These are phyloP conservation scores for Bombus confusus DNA, from an alignment of 1,140 invertebrate genomes.

Conservation along the genomic window DNA sequence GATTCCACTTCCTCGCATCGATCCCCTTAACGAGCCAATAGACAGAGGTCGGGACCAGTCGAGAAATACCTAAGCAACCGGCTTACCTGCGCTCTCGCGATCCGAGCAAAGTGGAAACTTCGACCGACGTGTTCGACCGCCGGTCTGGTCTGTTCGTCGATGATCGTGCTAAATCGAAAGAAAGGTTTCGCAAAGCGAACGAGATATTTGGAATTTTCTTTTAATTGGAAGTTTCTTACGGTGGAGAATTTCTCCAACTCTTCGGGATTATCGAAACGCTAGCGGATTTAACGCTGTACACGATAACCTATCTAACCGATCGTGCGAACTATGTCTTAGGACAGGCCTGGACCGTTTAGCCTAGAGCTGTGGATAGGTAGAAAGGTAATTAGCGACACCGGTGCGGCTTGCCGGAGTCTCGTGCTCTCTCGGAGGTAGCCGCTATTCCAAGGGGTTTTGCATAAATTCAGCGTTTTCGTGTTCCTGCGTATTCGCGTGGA, in stretches of 20 bases:
- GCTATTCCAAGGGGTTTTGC: neutral
- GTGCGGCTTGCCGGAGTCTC: neutral
- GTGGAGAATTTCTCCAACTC: rapidly evolving
- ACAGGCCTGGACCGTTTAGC: neutral
- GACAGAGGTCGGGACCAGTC: too few species aligned
- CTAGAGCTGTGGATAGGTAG: neutral
- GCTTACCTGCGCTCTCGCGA: too few species aligned
- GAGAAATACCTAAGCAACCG: too few species aligned
- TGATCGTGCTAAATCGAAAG: neutral
- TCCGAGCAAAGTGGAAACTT: too few species aligned
- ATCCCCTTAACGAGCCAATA: neutral
- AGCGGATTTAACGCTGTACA: neutral
- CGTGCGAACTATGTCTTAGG: neutral
- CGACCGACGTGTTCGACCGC: too few species aligned
- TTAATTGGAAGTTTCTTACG: neutral
- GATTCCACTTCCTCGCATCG: neutral
- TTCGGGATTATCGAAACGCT: neutral
- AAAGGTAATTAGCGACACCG: constrained; percentile 7
- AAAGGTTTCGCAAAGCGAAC: neutral
- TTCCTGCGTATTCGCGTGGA: neutral
- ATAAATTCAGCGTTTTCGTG: constrained; percentile 11
- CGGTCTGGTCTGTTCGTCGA: too few species aligned
- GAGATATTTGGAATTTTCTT: neutral
- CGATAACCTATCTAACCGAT: constrained; percentile 3
- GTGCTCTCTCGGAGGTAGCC: neutral